Base-by-base conservation (phyloP, 2,888 invertebrate species). In the Sympetrum striolatum region DNA sequence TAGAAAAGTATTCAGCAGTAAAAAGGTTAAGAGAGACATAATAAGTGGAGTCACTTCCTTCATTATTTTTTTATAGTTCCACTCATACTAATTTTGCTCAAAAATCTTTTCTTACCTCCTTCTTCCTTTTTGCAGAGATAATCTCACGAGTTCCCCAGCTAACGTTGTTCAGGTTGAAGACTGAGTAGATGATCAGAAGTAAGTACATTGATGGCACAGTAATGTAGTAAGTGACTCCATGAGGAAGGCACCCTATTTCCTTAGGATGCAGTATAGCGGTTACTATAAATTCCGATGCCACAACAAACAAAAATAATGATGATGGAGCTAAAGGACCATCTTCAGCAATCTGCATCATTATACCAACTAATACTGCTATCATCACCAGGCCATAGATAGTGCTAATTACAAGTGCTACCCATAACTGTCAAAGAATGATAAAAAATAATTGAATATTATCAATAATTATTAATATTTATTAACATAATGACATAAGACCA, bases 121-220 rank as follows among this genome's bases (percentile, higher is more conserved):
- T 90, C 93, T 93, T 60, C n/a, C 44, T 82, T 64, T 25, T 39
- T 22, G 39, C 60, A 64, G 81, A 25, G 12, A 93, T 93, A 15
- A 95, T 96, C 93, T 98, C 99, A 91, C 99, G 95, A 0, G 99
- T 99, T 8, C 99, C 99, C 99, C 99, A 99, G 1, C 97, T 96
- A 5, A 99, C 97, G 93, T 98, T 97, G 93, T 99, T 98, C 94
- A 99, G 95, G 93, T 99, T 99, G 93, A 98, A 98, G 44, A 98
- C 95, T 0, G 98, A 98, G 93, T 98, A 99, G 91, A 99, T 97
- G 92, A 98, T 97, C 90, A 99, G 95, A 93, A 99, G 94, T 95
- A 99, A 96, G 93, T 98, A 99, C 97, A 98, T 98, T 92, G 98
- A 97, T 0, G 99, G 99, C 90, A 99, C 98, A 10, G 98, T 97